These are phyloP conservation scores for Epinephelus malabaricus DNA, from an alignment of 2,797 vertebrate species.

Conservation along the genomic window DNA sequence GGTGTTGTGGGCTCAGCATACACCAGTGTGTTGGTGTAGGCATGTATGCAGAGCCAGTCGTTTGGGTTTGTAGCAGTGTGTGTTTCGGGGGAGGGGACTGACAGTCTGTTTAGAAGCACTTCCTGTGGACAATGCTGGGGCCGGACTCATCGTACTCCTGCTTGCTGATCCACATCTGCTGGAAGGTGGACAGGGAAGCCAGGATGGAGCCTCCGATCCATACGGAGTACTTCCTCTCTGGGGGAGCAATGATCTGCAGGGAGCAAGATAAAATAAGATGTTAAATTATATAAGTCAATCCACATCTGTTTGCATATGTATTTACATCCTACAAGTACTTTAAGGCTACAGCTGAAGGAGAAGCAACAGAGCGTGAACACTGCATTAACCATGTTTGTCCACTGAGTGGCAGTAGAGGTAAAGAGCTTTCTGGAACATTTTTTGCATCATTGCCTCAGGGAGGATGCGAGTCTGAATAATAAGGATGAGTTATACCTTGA, in stretches of 20 bases:
- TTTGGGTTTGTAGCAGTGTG: constrained; percentile 87
- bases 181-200: constrained; percentile 90
- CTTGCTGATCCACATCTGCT: constrained; percentile 92
- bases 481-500: constrained; percentile 88
- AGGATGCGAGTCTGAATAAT: neutral
- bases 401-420: constrained; percentile 37
- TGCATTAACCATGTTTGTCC: constrained; percentile 5
- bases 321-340: neutral
- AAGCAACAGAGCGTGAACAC: fast-evolving
- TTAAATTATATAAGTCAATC: neutral
- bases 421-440: constrained; percentile 20
- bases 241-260: constrained; percentile 87
- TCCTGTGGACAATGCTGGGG: constrained; percentile 89
- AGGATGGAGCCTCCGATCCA: constrained; percentile 90
- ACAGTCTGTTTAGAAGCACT: constrained; percentile 90
- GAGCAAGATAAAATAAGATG: neutral
- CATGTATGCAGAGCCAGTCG: constrained; percentile 84
- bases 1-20: constrained; percentile 73
- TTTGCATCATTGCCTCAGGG: neutral
- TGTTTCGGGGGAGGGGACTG: constrained; percentile 63
- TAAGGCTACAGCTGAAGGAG: neutral
- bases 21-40: constrained; percentile 75
- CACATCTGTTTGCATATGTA: neutral
- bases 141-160: constrained; percentile 90
- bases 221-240: constrained; percentile 89